Base-by-base conservation (phyloP, 2,113 vertebrate genomes). In the Irena cyanogastra region DNA sequence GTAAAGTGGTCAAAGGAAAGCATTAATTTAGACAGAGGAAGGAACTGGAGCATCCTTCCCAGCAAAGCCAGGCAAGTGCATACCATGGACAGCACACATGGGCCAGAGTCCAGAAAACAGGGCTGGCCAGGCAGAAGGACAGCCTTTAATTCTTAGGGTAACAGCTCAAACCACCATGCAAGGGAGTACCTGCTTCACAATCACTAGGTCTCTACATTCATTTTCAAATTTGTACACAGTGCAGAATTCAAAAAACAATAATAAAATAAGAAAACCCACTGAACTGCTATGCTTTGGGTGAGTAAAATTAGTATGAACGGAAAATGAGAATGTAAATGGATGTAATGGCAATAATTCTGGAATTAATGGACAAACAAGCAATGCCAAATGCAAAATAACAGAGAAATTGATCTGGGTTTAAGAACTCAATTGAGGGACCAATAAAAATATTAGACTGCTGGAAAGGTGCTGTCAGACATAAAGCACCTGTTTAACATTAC, bases 401-500 rank as follows among this genome's bases (percentile, higher is more conserved):
- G 53, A 86, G 59, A 90, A 86, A 80, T 59, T 1, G 2, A 76
- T 82, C 87, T 82, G 42, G 9, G 45, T 94, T 94, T 87, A 91
- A 19, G 0, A 82, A 94, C 41, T 65, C 44, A 64, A 30, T 18
- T 81, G 77, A 87, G 41, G 31, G 52, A 89, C 77, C 74, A 89
- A 89, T 95, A 93, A 92, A 95, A 94, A 71, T 82, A 94, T 76
- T 61, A 82, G 74, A 75, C 74, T 89, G 77, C 77, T 60, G 61
- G 65, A 89, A 95, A 90, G 70, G 60, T 42, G 13, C 74, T 75
- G 53, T 84, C 75, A 93, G 71, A 90, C 77, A 89, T 93, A 94
- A 92, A 93, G 56, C 91, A 95, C 89, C 87, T 95, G 77, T 59
- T 95, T 94, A 94, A 82, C 83, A 65, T 87, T 84, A 84, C 57